Base-by-base conservation (phyloP, 2,113 vertebrate genomes). In the Trogon surrucura region DNA sequence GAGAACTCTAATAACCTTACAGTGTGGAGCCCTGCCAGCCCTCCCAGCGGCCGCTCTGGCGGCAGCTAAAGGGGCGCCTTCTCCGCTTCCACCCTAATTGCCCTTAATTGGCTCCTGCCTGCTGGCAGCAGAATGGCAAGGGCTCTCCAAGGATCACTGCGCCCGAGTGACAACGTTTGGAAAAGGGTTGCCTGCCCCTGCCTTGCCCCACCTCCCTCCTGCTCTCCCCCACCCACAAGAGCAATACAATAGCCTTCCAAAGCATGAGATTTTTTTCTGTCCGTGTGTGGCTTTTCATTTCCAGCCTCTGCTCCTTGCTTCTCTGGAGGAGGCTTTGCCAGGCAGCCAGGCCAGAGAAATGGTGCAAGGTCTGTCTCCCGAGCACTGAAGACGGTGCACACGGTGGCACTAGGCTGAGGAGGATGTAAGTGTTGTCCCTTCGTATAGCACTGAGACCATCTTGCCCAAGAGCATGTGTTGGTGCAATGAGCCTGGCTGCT, bases 81-180 rank as follows among this genome's bases (percentile, higher is more conserved):
- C 95, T 94, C 91, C 15, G 5, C 95, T 97, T 97, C 96, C 96
- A 96, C 94, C 95, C 94, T 96, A 96, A 96, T 97, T 96, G 96
- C 97, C 91, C 86, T 94, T 96, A 95, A 95, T 93, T 96, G 96
- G 96, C 95, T 96, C 89, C 96, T 91, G 95, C 97, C 94, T 85
- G 92, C 93, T 96, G 97, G 97, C 96, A 97, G 91, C 93, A 62
- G 95, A 91, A 89, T 27, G 44, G 79, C 80, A 5, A 91, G 64
- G 56, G 70, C 89, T 95, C 93, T 97, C 96, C 96, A 97, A 96
- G 78, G 94, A 96, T 95, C 87, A 38, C 91, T 73, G 47, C 14
- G 9, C 81, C 2, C 2, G 60, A 92, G 73, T 16, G 51, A 95
- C 89, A 83, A 79, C 2, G 11, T 67, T 82, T 73, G 88, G 75